A percentile compares a stretch with the other conserved stretches of the same genome.
Evolutionary conservation across 2,113 vertebrate genomes (phyloP).

Genomic region (Pterocles burchelli): DNA sequence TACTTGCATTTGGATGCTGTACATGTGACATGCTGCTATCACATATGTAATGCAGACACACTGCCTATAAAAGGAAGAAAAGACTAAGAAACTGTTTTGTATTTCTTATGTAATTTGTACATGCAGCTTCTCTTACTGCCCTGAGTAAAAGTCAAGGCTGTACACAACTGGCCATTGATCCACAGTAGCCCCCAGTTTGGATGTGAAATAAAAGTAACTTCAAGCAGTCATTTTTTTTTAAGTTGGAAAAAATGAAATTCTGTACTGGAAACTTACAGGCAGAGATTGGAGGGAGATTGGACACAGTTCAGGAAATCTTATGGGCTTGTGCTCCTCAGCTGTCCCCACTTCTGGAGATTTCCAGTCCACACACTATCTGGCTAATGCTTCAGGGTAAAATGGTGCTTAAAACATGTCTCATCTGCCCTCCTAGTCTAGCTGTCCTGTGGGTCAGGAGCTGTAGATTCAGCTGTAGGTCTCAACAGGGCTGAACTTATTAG

Average conservation of each 20-base stretch:
- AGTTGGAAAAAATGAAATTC: not conserved
- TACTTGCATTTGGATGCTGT: not conserved
- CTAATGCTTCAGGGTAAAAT: not conserved
- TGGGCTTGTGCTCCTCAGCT: not conserved
- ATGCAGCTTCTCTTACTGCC: not conserved
- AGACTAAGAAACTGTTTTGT: not conserved
- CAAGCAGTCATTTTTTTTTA: not conserved
- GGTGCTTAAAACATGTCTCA: not conserved
- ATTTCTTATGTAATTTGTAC: conserved; percentile 18
- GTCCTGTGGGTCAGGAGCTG: not conserved
- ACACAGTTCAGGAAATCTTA: not conserved
- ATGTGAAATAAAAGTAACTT: not conserved
- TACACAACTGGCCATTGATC: not conserved
- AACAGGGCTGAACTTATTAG: not conserved
- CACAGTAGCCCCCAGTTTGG: not conserved
- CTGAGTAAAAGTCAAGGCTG: not conserved
- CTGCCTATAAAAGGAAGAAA: conserved; percentile 4
- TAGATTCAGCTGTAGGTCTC: not conserved
- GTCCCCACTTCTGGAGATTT: not conserved
- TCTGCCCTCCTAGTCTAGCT: not conserved
- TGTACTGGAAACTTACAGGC: not conserved
- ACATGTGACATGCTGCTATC: not conserved
- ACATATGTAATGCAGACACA: not conserved
- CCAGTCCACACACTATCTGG: not conserved
- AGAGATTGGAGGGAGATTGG: not conserved